Evolutionary conservation across 2,888 invertebrate species (phyloP).

Genomic region (Didymodactylos carnosus): DNA sequence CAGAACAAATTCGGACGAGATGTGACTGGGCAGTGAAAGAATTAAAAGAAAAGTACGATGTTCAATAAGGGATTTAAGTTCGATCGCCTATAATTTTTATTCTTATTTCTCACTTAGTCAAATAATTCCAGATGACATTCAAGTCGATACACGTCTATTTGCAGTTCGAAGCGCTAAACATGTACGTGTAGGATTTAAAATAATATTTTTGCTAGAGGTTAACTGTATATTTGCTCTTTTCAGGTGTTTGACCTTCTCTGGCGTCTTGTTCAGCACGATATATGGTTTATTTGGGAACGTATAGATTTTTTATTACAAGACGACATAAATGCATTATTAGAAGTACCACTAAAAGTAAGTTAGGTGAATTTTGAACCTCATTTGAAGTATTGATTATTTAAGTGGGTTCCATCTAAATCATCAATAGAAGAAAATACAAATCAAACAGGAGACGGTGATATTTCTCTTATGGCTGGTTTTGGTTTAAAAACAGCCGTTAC

Average conservation of each 20-base stretch:
- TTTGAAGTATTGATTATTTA: not conserved
- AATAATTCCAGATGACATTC: slow-evolving; percentile 26
- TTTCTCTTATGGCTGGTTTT: slow-evolving; percentile 28
- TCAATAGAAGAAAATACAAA: slow-evolving; percentile 25
- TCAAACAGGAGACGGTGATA: slow-evolving; percentile 19
- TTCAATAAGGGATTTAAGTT: slow-evolving; percentile 25
- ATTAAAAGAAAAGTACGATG: slow-evolving; percentile 25
- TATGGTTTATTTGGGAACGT: slow-evolving; percentile 33
- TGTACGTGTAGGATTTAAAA: slow-evolving; percentile 20
- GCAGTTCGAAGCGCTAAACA: slow-evolving; percentile 31
- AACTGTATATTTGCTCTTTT: not conserved
- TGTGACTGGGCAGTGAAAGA: slow-evolving; percentile 31
- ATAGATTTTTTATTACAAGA: slow-evolving; percentile 28
- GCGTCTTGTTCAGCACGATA: slow-evolving; percentile 30
- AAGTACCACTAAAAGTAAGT: slow-evolving; percentile 27
- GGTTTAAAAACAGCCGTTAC: slow-evolving; percentile 25
- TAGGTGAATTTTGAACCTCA: not conserved
- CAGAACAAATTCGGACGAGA: slow-evolving; percentile 28
- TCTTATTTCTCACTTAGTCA: slow-evolving; percentile 16
- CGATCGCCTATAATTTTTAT: slow-evolving; percentile 20
- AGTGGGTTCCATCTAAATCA: slow-evolving; percentile 31
- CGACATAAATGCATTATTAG: slow-evolving; percentile 24
- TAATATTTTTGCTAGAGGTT: not conserved
- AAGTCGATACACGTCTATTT: slow-evolving; percentile 26
- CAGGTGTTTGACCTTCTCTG: slow-evolving; percentile 32